phyloP scores from a whole-genome alignment of 2,113 vertebrate species.

The Seriola aureovittata region DNA sequence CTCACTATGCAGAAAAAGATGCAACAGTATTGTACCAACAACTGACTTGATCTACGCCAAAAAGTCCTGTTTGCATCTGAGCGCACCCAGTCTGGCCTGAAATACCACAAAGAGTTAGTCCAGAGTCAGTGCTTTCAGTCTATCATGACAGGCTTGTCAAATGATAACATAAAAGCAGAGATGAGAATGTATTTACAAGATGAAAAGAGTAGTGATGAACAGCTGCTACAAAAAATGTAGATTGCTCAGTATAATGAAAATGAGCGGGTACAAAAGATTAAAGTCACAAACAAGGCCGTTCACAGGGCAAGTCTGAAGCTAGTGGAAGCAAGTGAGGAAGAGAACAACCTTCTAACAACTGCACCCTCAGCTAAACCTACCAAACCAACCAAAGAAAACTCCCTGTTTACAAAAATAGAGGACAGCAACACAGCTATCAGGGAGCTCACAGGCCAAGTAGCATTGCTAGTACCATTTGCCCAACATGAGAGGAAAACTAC shows the following conservation, averaged over 20 bases:
- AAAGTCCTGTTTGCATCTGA: background rate
- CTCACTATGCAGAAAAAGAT: no score
- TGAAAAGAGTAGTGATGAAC: constrained; percentile 5
- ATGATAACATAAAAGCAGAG: constrained; percentile 13
- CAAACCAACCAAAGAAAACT: background rate
- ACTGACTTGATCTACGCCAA: no score
- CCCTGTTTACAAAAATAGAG: background rate
- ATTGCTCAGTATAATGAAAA: background rate
- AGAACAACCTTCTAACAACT: background rate
- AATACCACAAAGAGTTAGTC: constrained; percentile 1
- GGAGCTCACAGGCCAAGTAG: constrained; percentile 25
- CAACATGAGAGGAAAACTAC: background rate
- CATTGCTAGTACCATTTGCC: constrained; percentile 12
- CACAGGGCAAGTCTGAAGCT: background rate
- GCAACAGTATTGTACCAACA: no score
- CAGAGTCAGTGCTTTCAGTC: constrained; percentile 12
- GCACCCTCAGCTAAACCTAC: background rate
- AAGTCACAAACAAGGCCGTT: background rate
- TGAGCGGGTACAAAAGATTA: constrained; percentile 16
- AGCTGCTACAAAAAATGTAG: background rate
- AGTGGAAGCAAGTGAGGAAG: background rate
- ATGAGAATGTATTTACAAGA: constrained; percentile 1
- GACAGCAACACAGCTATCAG: constrained; percentile 2
- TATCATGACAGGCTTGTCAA: constrained; percentile 6
- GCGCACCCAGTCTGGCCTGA: constrained; percentile 1